Base-by-base conservation (phyloP, 1,140 invertebrate species). In the Bilobella aurantiaca region DNA sequence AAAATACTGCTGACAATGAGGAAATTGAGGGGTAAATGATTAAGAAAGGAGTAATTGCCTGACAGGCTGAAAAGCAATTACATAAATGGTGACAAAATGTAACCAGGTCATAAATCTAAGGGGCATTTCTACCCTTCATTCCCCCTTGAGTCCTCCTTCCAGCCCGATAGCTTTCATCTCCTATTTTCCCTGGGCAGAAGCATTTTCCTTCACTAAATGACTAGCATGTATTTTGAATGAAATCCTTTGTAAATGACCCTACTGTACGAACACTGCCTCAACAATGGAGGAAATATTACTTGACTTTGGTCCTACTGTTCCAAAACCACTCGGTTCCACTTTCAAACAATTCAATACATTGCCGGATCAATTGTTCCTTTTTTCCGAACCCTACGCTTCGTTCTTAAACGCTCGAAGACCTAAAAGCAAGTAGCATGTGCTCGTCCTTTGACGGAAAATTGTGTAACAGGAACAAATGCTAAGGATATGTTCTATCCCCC, bases 11-110 rank as follows among this genome's bases (percentile, higher is more conserved):
- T n/a, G n/a, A n/a, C n/a, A n/a, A n/a, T n/a, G n/a, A 63, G 18
- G 37, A 25, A 64, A 34, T 60, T 64, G 49, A 64, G 63, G 29
- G n/a, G n/a, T n/a, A n/a, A n/a, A n/a, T n/a, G n/a, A n/a, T n/a
- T n/a, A n/a, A n/a, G n/a, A n/a, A n/a, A n/a, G n/a, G n/a, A n/a
- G n/a, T n/a, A n/a, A n/a, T n/a, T n/a, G n/a, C n/a, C n/a, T n/a
- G n/a, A 42, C 23, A 23, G 29, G 37, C 42, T 60, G 56, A 64
- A 62, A 65, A 60, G 21, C 64, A 58, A 58, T 65, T 65, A 34
- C 57, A 65, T 49, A 60, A 65, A 65, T 60, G 47, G 56, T 65
- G 58, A 65, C 58, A 46, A 65, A 65, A 62, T 60, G 57, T 37
- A 42, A 60, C 32, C 56, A 65, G 32, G 57, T 27, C 56, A 65